A percentile compares a stretch with the other conserved stretches of the same genome.
phyloP scores from a whole-genome alignment of 2,113 vertebrate genomes.

The Mus pahari region DNA sequence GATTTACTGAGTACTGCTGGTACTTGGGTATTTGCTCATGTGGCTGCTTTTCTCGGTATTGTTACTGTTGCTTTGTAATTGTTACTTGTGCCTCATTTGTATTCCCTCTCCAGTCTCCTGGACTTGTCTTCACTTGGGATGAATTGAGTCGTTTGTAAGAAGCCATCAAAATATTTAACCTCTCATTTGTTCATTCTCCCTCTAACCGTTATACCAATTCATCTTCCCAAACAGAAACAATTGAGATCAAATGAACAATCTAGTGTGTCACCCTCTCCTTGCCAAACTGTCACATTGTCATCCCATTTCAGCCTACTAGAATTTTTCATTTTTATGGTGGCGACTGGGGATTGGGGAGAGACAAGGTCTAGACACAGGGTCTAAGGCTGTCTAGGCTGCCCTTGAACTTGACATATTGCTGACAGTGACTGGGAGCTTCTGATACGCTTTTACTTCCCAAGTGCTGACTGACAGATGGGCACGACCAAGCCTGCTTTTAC shows the following conservation, averaged over 20 bases:
- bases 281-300: background rate
- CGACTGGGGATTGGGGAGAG: fast-evolving
- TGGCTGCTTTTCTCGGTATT: background rate
- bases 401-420: background rate
- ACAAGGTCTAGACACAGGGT: background rate
- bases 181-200: background rate
- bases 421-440: background rate
- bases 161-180: background rate
- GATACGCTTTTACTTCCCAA: background rate
- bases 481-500: background rate
- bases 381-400: background rate
- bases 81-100: background rate
- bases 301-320: conserved; percentile 3
- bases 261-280: background rate
- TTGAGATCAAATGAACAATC: background rate
- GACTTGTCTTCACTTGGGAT: conserved; percentile 25
- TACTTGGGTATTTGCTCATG: no score
- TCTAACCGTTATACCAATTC: conserved; percentile 20
- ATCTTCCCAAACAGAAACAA: background rate
- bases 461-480: background rate
- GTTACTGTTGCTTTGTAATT: background rate
- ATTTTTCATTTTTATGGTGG: background rate
- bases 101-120: background rate
- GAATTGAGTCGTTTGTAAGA: conserved; percentile 25
- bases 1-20: background rate